Base-by-base conservation (phyloP, 2,797 vertebrate species). In the Melopsittacus undulatus region DNA sequence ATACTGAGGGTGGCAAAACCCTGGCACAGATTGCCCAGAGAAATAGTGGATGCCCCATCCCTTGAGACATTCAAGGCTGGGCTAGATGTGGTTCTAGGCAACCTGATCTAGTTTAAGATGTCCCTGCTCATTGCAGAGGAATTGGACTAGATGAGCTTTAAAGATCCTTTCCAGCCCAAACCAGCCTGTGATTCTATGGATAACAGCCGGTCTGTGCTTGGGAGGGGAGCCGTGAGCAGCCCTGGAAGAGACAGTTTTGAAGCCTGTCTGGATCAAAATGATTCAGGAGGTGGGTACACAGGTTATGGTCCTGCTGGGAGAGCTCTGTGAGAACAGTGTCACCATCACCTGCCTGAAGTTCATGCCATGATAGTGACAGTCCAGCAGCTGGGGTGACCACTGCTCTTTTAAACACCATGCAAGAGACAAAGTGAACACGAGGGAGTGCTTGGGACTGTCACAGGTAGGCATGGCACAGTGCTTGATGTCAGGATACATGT, bases 191-290 rank as follows among this genome's bases (percentile, higher is more conserved):
- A 57, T 8, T 57, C 32, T n/a, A n/a, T 56, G 54, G 54, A 8
- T n/a, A 29, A 38, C 52, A 32, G 54, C 19, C 1, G 1, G 20
- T 57, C 46, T 2, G 27, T 59, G 36, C 64, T 74, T 1, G 0
- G 43, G 22, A 69, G 51, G 10, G 26, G 51, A 62, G 46, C 70
- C 49, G 51, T 36, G 52, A 67, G 48, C 67, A 85, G 48, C 30
- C 1, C 4, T 43, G 38, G n/a, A 56, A 48, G 59, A 62, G 51
- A 13, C 4, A 13, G n/a, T 13, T 43, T 81, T 78, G 74, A 51
- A 82, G n/a, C 62, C 52, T 45, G 5, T 46, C 54, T 40, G 22
- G 51, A 16, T 38, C 61, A 34, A 2, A 69, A 46, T 6, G 69
- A 24, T 30, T 13, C 10, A 61, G 86, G 49, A 63, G 26, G 1